Conservation (phyloP, 2,888 invertebrate genomes). For the Prosapia bicincta region DNA sequence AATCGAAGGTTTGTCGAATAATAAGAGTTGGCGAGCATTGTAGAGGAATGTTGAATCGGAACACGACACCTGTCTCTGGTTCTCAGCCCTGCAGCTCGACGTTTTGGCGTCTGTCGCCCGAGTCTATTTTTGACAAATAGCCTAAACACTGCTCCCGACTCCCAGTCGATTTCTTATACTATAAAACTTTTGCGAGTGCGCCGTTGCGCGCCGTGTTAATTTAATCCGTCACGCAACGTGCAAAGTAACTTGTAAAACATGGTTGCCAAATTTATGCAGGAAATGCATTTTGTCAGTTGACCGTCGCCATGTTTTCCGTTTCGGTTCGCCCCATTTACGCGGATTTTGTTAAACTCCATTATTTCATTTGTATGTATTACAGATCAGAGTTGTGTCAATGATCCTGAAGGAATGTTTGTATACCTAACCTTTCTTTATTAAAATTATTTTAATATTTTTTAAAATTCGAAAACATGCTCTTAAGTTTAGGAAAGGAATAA, state of each 20-base stretch:
- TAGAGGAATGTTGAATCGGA: neutral
- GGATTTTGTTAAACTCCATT: no score
- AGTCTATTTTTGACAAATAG: slow-evolving; percentile 22
- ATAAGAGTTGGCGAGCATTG: neutral
- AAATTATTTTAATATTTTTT: no score
- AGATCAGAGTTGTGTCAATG: no score
- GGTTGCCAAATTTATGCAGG: neutral
- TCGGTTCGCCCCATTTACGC: neutral
- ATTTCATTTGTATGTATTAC: no score
- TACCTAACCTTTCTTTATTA: no score
- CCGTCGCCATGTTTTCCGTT: neutral
- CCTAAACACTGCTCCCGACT: slow-evolving; percentile 4
- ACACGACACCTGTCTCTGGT: neutral
- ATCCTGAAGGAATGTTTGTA: no score
- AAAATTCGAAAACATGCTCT: no score
- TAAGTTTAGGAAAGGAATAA: no score
- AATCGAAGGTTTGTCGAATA: neutral
- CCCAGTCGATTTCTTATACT: neutral
- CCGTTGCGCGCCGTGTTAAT: neutral
- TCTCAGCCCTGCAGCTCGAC: neutral
- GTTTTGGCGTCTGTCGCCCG: slow-evolving; percentile 12
- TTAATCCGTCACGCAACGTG: neutral
- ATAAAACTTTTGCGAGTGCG: neutral
- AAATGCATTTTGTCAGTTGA: neutral
- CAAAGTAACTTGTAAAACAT: neutral